These are phyloP conservation scores for Dynastes grantii DNA, from an alignment of 2,888 invertebrate genomes.

Conservation along the genomic window DNA sequence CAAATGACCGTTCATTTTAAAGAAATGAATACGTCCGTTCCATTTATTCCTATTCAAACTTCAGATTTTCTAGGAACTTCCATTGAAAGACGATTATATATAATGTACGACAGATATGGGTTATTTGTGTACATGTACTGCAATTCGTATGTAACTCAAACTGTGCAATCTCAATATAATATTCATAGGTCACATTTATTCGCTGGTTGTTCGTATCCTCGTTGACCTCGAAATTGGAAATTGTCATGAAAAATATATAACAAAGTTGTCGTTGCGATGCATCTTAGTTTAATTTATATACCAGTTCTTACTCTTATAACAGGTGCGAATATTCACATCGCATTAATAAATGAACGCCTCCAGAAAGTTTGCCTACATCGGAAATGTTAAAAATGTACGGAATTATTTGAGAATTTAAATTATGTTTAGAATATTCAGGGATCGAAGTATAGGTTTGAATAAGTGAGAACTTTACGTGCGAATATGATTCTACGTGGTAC, in stretches of 20 bases:
- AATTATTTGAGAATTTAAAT: background rate
- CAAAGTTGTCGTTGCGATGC: conserved; percentile 3
- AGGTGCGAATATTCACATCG: conserved; percentile 15
- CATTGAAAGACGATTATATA: no score
- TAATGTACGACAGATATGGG: no score
- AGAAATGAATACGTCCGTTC: no score
- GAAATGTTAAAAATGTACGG: conserved; percentile 1
- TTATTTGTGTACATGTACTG: no score
- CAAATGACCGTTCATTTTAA: no score
- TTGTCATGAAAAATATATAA: background rate
- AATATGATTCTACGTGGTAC: no score
- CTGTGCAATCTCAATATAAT: no score
- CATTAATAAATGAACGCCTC: background rate
- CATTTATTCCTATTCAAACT: no score
- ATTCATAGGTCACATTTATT: conserved; percentile 12
- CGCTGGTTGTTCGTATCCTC: background rate
- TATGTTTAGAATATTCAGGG: background rate
- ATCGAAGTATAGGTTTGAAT: no score
- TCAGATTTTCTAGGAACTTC: no score
- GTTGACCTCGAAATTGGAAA: background rate
- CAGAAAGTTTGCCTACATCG: background rate
- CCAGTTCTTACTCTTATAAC: background rate
- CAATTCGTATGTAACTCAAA: no score
- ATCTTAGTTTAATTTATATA: background rate
- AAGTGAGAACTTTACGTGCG: no score